Conservation (phyloP, 2,797 vertebrate genomes). For the Amblyopsis hoosieri region DNA sequence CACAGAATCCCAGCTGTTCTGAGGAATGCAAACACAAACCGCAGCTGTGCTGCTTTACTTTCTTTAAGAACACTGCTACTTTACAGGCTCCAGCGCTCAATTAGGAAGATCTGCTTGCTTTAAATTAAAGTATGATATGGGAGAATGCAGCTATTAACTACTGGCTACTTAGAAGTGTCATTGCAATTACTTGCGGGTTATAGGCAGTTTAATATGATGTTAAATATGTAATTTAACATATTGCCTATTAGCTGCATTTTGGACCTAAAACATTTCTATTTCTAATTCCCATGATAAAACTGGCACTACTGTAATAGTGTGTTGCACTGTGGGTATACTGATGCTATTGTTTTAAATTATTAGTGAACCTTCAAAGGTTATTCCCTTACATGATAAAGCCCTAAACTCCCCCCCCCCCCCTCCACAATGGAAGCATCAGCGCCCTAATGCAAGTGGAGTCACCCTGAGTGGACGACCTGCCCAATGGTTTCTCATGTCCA, state of each 20-base stretch:
- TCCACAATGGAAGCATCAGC: not conserved
- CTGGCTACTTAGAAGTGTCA: not conserved
- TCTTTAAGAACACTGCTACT: too few relatives aligned
- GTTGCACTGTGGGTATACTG: not conserved
- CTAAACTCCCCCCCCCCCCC: not conserved
- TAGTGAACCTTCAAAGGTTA: too few relatives aligned
- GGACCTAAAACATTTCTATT: slow-evolving; percentile 25
- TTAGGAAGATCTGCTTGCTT: slow-evolving; percentile 5
- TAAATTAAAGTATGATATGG: not conserved
- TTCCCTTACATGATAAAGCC: not conserved
- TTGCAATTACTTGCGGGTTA: not conserved
- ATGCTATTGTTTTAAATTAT: too few relatives aligned
- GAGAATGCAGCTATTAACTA: not conserved
- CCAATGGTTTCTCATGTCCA: slow-evolving; percentile 16
- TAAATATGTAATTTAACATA: slow-evolving; percentile 18
- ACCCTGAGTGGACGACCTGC: slow-evolving; percentile 1
- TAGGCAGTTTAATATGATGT: not conserved
- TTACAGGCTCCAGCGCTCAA: not conserved
- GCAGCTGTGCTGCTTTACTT: not conserved
- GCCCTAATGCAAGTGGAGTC: not conserved
- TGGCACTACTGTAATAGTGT: not conserved
- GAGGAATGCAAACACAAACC: slow-evolving; percentile 3
- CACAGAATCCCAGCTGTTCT: slow-evolving; percentile 17
- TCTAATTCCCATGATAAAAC: slow-evolving; percentile 49
- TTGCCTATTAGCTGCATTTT: slow-evolving; percentile 43